Evolutionary conservation across 2,888 invertebrate genomes (phyloP), one percentile per base, ranked within the genome.

Genomic region (Ariolimax columbianus): DNA sequence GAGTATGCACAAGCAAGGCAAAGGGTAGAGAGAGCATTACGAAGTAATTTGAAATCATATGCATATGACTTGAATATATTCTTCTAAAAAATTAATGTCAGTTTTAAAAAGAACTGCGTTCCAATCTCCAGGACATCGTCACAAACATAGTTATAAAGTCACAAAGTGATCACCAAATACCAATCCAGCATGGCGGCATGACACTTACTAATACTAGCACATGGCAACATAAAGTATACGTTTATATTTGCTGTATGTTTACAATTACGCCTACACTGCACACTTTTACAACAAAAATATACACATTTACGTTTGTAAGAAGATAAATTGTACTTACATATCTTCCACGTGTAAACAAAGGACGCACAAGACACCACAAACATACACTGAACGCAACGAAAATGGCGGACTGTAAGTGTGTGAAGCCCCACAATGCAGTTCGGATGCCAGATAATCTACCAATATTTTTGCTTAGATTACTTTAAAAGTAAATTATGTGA

Each of bases 281-380:
- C 59, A 63, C 14, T 47, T 47, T 47, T 63, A 23, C n/a, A 63
- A 63, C 2, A 11, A 63, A n/a, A n/a, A 63, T n/a, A n/a, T 63
- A n/a, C 11, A 63, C n/a, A n/a, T n/a, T 4, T n/a, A 4, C 9
- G 23, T 63, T n/a, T 63, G 59, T 63, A n/a, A 63, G 7, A n/a
- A 63, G 59, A n/a, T n/a, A 63, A 63, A 63, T 23, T 2, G 23
- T 1, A 63, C 59, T n/a, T 89, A 90, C 90, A 90, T 89, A 89
- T 89, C 89, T 86, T 90, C 89, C 90, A 91, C 90, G 91, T 90
- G 89, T 89, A 90, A 90, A 91, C 90, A 91, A 89, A 90, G 79
- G 88, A 91, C 90, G 90, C 88, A 91, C 91, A 90, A 88, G 90
- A 91, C 91, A 89, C 89, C 90, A 91, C 91, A 90, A 91, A 91